Evolutionary conservation across 2,888 invertebrate genomes (phyloP).

Genomic region (Dicyrtoma fusca): DNA sequence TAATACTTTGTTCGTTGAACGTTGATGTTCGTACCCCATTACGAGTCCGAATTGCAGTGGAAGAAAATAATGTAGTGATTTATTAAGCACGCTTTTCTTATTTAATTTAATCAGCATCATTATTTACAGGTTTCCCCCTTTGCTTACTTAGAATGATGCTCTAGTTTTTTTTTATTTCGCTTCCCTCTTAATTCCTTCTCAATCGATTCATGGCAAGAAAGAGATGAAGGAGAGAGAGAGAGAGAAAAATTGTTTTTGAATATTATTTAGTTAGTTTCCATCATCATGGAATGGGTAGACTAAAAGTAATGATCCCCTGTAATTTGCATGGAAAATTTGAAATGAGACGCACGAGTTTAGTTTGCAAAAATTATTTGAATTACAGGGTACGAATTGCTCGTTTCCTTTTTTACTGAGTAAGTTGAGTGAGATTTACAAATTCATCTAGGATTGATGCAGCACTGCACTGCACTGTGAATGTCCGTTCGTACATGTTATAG

Average conservation of each 20-base stretch:
- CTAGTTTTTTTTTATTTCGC: not conserved
- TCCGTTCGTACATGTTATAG: conserved; percentile 3
- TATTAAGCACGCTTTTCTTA: conserved; percentile 20
- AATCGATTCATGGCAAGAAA: not conserved
- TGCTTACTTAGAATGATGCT: no score
- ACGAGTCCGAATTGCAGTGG: no score
- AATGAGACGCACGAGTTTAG: conserved; percentile 30
- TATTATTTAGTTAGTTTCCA: not conserved
- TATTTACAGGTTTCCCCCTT: not conserved
- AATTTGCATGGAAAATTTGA: conserved; percentile 20
- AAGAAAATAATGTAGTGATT: not conserved
- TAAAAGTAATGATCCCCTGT: conserved; percentile 9
- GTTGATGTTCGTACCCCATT: no score
- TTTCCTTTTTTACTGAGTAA: not conserved
- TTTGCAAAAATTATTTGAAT: conserved; percentile 6
- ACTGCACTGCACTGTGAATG: no score
- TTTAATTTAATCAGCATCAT: conserved; percentile 19
- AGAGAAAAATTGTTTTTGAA: conserved; percentile 2
- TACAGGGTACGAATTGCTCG: not conserved
- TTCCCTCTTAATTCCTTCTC: not conserved
- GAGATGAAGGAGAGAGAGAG: not conserved
- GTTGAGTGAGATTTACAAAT: not conserved
- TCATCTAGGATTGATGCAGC: not conserved
- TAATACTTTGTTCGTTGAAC: no score
- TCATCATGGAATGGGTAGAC: not conserved